These are phyloP conservation scores for Drosophila simulans DNA, from an alignment of 1,140 invertebrate genomes.

Conservation along the genomic window DNA sequence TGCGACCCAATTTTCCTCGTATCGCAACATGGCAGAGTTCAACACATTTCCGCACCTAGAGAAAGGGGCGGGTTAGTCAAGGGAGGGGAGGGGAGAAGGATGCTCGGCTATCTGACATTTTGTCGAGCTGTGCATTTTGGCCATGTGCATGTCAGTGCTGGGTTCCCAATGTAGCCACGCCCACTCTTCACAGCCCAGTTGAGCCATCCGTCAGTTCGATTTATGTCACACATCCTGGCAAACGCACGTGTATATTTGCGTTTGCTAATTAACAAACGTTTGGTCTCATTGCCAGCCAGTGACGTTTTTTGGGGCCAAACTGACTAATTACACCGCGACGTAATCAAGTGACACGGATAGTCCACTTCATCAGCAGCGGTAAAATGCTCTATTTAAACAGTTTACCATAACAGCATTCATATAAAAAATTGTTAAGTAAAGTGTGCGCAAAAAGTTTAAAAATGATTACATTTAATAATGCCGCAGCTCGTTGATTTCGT, in stretches of 20 bases:
- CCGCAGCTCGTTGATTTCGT: conserved; percentile 29
- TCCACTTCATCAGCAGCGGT: conserved; percentile 35
- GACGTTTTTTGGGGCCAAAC: conserved; percentile 29
- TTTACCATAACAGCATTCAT: background rate
- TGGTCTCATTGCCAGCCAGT: conserved; percentile 21
- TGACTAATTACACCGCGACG: conserved; percentile 42
- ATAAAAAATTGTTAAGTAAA: background rate
- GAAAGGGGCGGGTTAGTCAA: background rate
- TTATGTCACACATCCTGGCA: conserved; percentile 45
- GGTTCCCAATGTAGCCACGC: background rate
- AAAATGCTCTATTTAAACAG: conserved; percentile 16
- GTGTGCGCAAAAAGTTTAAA: background rate
- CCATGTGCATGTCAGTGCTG: conserved; percentile 23
- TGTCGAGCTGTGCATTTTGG: conserved; percentile 54
- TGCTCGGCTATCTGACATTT: conserved; percentile 26
- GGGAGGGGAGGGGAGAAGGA: background rate
- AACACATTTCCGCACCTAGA: conserved; percentile 57
- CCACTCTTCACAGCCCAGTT: conserved; percentile 3
- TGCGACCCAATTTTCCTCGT: conserved; percentile 56
- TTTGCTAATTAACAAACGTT: conserved; percentile 56
- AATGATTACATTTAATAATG: conserved; percentile 18
- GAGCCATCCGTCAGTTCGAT: conserved; percentile 49
- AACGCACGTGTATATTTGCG: conserved; percentile 34
- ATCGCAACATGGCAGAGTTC: conserved; percentile 59
- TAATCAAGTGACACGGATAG: conserved; percentile 38